A percentile compares a stretch with the other conserved stretches of the same genome.
Evolutionary conservation across 2,797 vertebrate species (phyloP).

Genomic region (Pseudotriccus pelzelni): DNA sequence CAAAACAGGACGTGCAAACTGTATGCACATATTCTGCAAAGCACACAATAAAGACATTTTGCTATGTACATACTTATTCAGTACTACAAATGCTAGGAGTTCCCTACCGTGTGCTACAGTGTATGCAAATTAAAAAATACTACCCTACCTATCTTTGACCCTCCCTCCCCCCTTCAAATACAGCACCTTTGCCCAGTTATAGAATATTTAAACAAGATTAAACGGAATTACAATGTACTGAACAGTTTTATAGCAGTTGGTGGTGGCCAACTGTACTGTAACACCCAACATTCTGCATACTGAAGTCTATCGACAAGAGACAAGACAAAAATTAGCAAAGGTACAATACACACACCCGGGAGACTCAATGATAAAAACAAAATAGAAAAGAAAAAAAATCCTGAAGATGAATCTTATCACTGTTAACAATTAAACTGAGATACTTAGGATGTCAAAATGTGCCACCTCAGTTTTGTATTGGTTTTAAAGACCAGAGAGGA

Average conservation of each 20-base stretch:
- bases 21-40: conserved; percentile 82
- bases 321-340: conserved; percentile 73
- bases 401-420: conserved; percentile 46
- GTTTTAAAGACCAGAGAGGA: conserved; percentile 32
- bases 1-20: conserved; percentile 79
- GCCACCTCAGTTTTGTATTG: neutral
- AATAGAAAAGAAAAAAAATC: neutral
- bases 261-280: conserved; percentile 59
- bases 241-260: conserved; percentile 68
- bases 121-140: conserved; percentile 71
- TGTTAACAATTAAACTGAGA: conserved; percentile 29
- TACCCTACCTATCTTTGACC: conserved; percentile 67
- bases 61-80: conserved; percentile 77
- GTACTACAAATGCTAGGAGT: conserved; percentile 72
- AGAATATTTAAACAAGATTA: conserved; percentile 64
- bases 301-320: conserved; percentile 74
- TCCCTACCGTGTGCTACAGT: conserved; percentile 77
- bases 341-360: conserved; percentile 69
- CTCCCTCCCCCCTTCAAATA: conserved; percentile 69
- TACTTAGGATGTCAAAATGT: conserved; percentile 55
- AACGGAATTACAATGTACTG: conserved; percentile 71
- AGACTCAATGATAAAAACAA: conserved; percentile 59
- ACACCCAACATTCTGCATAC: conserved; percentile 69
- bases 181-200: conserved; percentile 72
- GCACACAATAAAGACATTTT: conserved; percentile 80